Evolutionary conservation across 2,888 invertebrate species (phyloP).

Genomic region (Drosophila kanekoi): DNA sequence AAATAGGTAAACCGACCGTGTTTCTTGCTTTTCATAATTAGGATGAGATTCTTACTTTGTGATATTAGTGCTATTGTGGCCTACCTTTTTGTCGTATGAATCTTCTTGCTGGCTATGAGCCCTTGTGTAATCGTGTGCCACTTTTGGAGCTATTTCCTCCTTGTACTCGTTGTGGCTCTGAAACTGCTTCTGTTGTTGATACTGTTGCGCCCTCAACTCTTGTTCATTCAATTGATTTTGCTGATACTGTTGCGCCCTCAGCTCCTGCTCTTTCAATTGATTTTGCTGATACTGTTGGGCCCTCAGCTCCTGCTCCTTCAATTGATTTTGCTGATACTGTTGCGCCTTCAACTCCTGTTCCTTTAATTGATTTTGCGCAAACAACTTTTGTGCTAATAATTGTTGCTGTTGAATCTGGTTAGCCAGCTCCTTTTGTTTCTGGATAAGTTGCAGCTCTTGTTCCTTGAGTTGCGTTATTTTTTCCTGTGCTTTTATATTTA

Average conservation of each 20-base stretch:
- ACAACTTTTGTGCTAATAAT: constrained; percentile 65
- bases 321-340: constrained; percentile 51
- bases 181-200: constrained; percentile 9
- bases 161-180: background rate
- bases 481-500: constrained; percentile 86
- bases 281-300: constrained; percentile 29
- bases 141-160: background rate
- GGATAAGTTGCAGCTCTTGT: constrained; percentile 68
- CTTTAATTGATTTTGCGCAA: constrained; percentile 62
- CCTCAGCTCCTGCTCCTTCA: constrained; percentile 61
- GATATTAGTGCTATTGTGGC: background rate
- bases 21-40: too few relatives aligned
- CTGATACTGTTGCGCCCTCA: constrained; percentile 15
- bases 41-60: background rate
- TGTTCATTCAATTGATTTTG: background rate
- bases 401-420: constrained; percentile 75
- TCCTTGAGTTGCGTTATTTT: constrained; percentile 74
- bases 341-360: constrained; percentile 57
- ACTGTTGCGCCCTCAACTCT: constrained; percentile 6
- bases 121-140: constrained; percentile 2
- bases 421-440: constrained; percentile 72
- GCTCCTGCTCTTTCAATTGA: too few relatives aligned
- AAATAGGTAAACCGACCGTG: too few relatives aligned
- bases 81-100: constrained; percentile 25
- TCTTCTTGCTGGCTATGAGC: constrained; percentile 7